Evolutionary conservation across 2,113 vertebrate species (phyloP), one percentile per base, ranked within the genome.

Genomic region (Romanogobio albipinnatus): DNA sequence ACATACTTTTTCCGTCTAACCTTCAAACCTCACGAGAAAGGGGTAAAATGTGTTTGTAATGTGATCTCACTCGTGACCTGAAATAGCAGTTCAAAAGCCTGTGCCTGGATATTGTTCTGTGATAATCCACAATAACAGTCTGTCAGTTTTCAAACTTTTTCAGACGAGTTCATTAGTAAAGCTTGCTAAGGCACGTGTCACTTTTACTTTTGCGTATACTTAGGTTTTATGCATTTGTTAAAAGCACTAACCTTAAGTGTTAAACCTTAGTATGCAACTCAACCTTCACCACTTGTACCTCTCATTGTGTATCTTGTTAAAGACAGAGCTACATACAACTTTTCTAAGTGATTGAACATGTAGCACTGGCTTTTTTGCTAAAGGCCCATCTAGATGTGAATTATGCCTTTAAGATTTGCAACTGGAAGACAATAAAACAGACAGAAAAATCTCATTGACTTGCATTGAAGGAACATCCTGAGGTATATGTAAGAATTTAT

Each of bases 1-100:
- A 86, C 19, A 82, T 43, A 56, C 49, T 19, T 59, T 87, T 84
- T 84, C 77, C 53, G 13, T 87, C 70, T 58, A 68, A 76, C 58
- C 84, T 80, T 77, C 82, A 84, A 83, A 83, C 51, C 82, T 79
- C 56, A 43, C 14, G 36, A 76, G 58, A 58, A 47, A 56, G 51
- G 47, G 36, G 84, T 71, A 59, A 56, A 56, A 82, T 49, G 26
- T 51, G 68, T 61, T 43, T 68, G 59, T 17, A 53, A 82, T 71
- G 22, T 56, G 81, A 82, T 82, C 66, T 71, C 64, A 33, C 26
- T 56, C 22, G 10, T 58, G 33, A 70, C 13, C 66, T 70, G 62
- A 62, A 33, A 58, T 7, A 53, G 62, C 61, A 29, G 61, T n/a
- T 68, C 79, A 81, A 81, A 68, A 81, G 39, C 64, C 19, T 39